Evolutionary conservation across 2,888 invertebrate genomes (phyloP), one percentile per base, ranked within the genome.

Genomic region (Auanema sp.): DNA sequence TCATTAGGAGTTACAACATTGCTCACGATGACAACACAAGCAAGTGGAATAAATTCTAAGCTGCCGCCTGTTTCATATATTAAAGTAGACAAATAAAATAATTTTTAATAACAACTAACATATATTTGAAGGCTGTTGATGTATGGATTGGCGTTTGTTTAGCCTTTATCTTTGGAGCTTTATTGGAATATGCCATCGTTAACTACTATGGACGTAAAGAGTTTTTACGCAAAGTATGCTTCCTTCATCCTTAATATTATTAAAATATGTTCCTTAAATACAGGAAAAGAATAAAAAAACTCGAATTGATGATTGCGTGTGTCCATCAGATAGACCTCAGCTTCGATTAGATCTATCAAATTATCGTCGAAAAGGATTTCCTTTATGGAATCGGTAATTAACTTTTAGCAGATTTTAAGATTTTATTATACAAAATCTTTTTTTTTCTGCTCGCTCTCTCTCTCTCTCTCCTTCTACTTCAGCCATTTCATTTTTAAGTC

Each of bases 121-220:
- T 55, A 14, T 40, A 3, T 42, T 24, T 12, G 14, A 58, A 97
- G 87, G 86, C 86, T 24, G 85, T 86, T 44, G 86, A 86, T 71
- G 84, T 86, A 8, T 86, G 86, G 86, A 86, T 86, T 78, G 85
- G 85, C 21, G 76, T 75, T 6, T 77, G 96, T 86, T 88, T 96
- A 78, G 96, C 96, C 56, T 97, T 97, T 86, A 96, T 97, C 58
- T 97, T 97, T 85, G 94, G 95, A 54, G 96, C 97, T 24, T 87
- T 97, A 76, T 89, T 97, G 66, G 97, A 97, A 88, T 97, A 97
- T 84, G 96, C 97, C 61, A 89, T 97, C 69, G 97, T 97, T 79
- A 97, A 97, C 88, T 83, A 83, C 65, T 79, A 79, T 64, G 82
- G 83, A 3, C 65, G 96, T 80, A 94, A 93, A 79, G 95, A 95